These are phyloP conservation scores for Conus ventricosus DNA, from an alignment of 1,140 invertebrate species.

Conservation along the genomic window DNA sequence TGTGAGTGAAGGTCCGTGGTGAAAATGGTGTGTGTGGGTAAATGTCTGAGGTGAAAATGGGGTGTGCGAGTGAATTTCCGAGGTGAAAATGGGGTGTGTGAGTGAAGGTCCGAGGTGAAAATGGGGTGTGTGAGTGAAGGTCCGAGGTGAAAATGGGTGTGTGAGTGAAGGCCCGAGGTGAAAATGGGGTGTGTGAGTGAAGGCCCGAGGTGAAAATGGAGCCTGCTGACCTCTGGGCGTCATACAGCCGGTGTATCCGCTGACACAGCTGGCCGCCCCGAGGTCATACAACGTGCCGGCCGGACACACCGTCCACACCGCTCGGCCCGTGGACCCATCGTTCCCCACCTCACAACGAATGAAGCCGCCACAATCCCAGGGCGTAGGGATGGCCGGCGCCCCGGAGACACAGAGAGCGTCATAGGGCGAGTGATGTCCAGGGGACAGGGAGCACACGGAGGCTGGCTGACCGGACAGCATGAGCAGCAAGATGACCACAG, in stretches of 20 bases:
- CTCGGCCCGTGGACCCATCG: background rate
- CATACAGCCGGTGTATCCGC: slow-evolving; percentile 17
- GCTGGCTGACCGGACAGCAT: background rate
- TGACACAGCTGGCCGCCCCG: background rate
- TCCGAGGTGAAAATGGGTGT: too few relatives aligned
- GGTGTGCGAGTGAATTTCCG: too few relatives aligned
- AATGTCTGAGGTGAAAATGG: too few relatives aligned
- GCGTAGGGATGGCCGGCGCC: background rate
- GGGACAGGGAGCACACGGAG: background rate
- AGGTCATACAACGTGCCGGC: slow-evolving; percentile 18
- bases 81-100: too few relatives aligned
- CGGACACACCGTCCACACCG: slow-evolving; percentile 32
- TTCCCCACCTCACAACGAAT: slow-evolving; percentile 20
- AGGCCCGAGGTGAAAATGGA: too few relatives aligned
- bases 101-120: too few relatives aligned
- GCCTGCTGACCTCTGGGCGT: slow-evolving; percentile 24
- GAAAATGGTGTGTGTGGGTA: too few relatives aligned
- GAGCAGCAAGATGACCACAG: background rate
- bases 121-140: too few relatives aligned
- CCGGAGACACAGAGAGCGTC: slow-evolving; percentile 25
- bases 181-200: too few relatives aligned
- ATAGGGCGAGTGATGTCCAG: slow-evolving; percentile 16
- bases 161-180: too few relatives aligned
- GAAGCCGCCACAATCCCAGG: slow-evolving; percentile 42
- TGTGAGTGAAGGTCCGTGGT: background rate